phyloP scores from a whole-genome alignment of 1,140 invertebrate species.

The Rhagoletis pomonella region DNA sequence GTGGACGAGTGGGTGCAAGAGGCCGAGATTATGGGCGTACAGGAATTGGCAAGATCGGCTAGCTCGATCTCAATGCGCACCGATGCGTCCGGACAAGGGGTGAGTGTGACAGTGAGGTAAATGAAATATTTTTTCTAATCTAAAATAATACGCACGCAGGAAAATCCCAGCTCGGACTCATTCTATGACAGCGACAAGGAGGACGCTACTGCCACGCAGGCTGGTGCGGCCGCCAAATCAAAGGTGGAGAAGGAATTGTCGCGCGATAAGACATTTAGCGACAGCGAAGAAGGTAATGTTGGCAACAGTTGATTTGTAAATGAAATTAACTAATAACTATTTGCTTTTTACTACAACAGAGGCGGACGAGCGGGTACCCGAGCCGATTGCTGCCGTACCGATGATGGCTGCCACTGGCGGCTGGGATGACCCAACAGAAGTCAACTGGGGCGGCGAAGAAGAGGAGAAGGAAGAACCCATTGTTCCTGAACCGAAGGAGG shows the following conservation, averaged over 20 bases:
- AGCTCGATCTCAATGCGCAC: conserved; percentile 88
- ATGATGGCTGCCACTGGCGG: conserved; percentile 77
- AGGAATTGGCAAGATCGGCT: conserved; percentile 88
- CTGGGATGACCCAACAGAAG: conserved; percentile 89
- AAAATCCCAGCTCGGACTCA: conserved; percentile 88
- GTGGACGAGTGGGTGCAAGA: conserved; percentile 94
- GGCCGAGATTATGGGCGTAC: conserved; percentile 86
- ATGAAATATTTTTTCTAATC: neutral
- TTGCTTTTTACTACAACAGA: conserved; percentile 44
- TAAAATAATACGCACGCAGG: conserved; percentile 66
- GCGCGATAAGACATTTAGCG: conserved; percentile 69
- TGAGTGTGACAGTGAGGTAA: conserved; percentile 37
- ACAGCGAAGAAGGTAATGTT: conserved; percentile 66
- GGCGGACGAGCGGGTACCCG: conserved; percentile 59
- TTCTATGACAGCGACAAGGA: conserved; percentile 91
- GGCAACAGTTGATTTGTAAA: neutral
- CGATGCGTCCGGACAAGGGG: conserved; percentile 83
- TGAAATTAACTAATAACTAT: neutral
- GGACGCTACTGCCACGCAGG: conserved; percentile 76
- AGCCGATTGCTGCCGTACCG: conserved; percentile 77
- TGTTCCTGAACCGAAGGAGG: conserved; percentile 75
- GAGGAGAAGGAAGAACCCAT: conserved; percentile 74
- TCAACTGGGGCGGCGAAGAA: conserved; percentile 84
- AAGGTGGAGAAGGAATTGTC: conserved; percentile 65
- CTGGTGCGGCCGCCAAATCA: conserved; percentile 60